Evolutionary conservation across 2,113 vertebrate species (phyloP), one percentile per base, ranked within the genome.

Genomic region (Sander lucioperca): DNA sequence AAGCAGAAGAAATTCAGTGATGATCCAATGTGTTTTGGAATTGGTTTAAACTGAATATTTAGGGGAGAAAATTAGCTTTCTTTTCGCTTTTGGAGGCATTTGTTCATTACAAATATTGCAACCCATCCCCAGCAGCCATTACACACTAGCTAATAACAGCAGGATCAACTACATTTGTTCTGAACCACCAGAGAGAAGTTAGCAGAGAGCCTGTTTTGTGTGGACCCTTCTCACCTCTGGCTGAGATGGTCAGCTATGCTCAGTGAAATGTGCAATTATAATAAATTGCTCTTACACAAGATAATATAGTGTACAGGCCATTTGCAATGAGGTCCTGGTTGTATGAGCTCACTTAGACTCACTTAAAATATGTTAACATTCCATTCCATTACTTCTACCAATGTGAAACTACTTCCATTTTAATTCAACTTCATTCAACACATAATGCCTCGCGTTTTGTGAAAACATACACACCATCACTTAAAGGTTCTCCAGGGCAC

Each of bases 391-490:
- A 18, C n/a, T 39, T 25, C 13, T 53, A 16, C 0, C 21, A 33
- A 65, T 11, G 19, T 58, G 48, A 21, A 30, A 57, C 2, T 10
- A 33, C 4, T 33, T 56, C 33, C 25, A 3, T 11, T n/a, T 47
- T 2, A 43, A 56, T 25, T 82, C 48, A 63, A 1, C 50, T 16
- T 51, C 7, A 58, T n/a, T 18, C 48, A 54, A 45, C 69, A 45
- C 25, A 13, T 48, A 11, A 23, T 43, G 18, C n/a, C 36, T 61
- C 30, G 3, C 15, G 4, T 21, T 65, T 77, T 75, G 39, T 62
- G 43, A 84, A 88, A 79, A 64, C 67, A 80, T 57, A 83, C 47
- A 62, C 73, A 75, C 72, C 59, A 62, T 79, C 79, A 81, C 54
- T 58, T 64, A 72, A 83, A 85, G 39, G 63, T 53, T 80, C 48